Evolutionary conservation across 2,888 invertebrate species (phyloP), one percentile per base, ranked within the genome.

Genomic region (Tricholauxania praeusta): DNA sequence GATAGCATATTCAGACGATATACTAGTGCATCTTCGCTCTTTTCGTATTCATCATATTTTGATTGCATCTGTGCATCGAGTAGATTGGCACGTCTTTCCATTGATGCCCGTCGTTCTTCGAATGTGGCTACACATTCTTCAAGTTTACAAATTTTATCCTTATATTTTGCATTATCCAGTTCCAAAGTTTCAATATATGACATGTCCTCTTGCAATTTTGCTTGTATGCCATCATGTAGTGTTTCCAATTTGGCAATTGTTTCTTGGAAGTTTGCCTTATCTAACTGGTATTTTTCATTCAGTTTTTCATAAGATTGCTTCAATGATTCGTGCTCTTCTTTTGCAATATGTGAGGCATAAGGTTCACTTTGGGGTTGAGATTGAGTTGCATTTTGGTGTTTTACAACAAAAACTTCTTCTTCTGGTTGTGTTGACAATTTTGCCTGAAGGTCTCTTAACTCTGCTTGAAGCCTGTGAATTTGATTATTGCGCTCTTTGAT

Each of bases 171-270:
- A 66, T 93, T 89, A 80, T 94, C 93, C 47, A 89, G 86, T 84
- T 94, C 93, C 73, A 94, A 87, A 53, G 90, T 91, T 85, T 94
- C 94, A 71, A 94, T 92, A 75, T 92, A 92, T 64, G 92, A 89
- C 82, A 93, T 92, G 75, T 93, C 89, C 84, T 94, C 94, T 82
- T 93, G 92, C 14, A 94, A 84, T 86, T 94, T 94, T 2, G 92
- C 92, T 75, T 92, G 85, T 12, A 85, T 85, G 71, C 86, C 86
- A 74, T 83, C 83, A 52, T 86, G 83, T 3, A 87, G 74, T 0
- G 84, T 86, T 71, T 87, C 87, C 10, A 87, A 75, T 0, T 82
- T 82, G 0, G 72, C 73, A 12, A 83, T 83, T 10, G 84, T 85
- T 66, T 80, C 73, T 72, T 85, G 80, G 77, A 87, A 87, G 49